A percentile compares a stretch with the other conserved stretches of the same genome.
These are phyloP conservation scores for Equus quagga DNA, from an alignment of 2,113 vertebrate species.

Conservation along the genomic window DNA sequence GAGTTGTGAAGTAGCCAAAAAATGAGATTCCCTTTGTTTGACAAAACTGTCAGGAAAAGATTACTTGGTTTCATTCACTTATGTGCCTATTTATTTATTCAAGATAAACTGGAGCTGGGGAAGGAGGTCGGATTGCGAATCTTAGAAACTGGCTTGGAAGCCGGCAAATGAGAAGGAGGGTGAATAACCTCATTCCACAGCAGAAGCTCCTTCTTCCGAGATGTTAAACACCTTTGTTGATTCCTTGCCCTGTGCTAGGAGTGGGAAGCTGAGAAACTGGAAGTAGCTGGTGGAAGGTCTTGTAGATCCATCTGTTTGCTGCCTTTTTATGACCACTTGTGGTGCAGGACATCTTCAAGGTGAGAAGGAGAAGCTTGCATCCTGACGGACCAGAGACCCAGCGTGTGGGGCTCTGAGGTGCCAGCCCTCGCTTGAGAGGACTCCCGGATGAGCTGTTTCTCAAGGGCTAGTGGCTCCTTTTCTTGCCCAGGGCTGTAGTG, in stretches of 20 bases:
- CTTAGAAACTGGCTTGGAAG: not conserved
- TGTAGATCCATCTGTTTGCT: slow-evolving; percentile 42
- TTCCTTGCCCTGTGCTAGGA: slow-evolving; percentile 56
- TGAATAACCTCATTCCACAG: not conserved
- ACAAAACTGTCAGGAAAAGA: not conserved
- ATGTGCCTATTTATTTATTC: rapidly evolving
- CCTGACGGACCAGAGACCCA: slow-evolving; percentile 20
- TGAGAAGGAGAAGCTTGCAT: not conserved
- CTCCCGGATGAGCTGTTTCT: slow-evolving; percentile 60
- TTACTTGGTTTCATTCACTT: rapidly evolving
- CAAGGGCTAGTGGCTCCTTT: not conserved
- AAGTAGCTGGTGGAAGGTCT: slow-evolving; percentile 45
- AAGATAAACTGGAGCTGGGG: too few relatives aligned
- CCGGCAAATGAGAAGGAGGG: slow-evolving; percentile 57
- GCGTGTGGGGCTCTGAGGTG: rapidly evolving
- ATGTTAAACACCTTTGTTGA: slow-evolving; percentile 73
- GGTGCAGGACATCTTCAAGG: not conserved
- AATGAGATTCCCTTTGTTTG: not conserved
- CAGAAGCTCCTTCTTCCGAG: slow-evolving; percentile 45
- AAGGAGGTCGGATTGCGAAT: not conserved
- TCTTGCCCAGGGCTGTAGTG: not conserved
- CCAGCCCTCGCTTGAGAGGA: not conserved
- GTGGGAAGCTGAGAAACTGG: slow-evolving; percentile 59
- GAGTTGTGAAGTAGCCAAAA: not conserved
- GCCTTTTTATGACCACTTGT: slow-evolving; percentile 26